Evolutionary conservation across 2,797 vertebrate genomes (phyloP), one percentile per base, ranked within the genome.

Genomic region (Notolepis coatsorum): DNA sequence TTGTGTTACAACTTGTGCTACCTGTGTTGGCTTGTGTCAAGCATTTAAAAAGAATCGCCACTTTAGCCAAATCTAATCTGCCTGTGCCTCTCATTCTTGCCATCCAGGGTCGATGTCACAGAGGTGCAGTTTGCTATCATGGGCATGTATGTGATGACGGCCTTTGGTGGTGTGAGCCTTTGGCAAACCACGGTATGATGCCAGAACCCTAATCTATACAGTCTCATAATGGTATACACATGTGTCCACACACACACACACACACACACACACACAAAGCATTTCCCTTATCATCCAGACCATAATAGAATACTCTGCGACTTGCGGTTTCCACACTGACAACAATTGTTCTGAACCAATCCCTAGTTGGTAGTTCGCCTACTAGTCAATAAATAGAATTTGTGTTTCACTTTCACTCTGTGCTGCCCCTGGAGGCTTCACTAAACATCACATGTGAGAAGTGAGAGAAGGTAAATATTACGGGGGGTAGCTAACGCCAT

Each of bases 81-180:
- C 33, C 20, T 33, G 41, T 50, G 1, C 0, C 7, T 70, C 18
- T 17, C 6, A 18, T 30, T 8, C 23, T 56, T 24, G 24, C 31
- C 28, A 45, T 69, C 7, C 55, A 99, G 98, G 85, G 79, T 98
- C 47, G 98, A 99, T 58, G 98, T 99, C 62, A 98, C 97, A 17
- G 97, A 99, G 86, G 95, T 96, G 79, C 97, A 99, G 89, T 13
- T 97, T 23, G 90, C 95, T 72, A 95, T 98, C 84, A 88, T 92
- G 0, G 13, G 84, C 62, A 82, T 99, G 86, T 97, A 98, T 65
- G 7, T 98, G 73, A 84, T 98, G 78, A 90, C 96, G 18, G 94
- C 96, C 0, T 92, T 93, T 31, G 94, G 93, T 67, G 98, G 97
- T 73, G 86, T 96, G 61, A 64, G 80, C 63, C 23, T 98, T 35